Conservation (phyloP, 2,888 invertebrate genomes). For the Acanthopleura granulata region DNA sequence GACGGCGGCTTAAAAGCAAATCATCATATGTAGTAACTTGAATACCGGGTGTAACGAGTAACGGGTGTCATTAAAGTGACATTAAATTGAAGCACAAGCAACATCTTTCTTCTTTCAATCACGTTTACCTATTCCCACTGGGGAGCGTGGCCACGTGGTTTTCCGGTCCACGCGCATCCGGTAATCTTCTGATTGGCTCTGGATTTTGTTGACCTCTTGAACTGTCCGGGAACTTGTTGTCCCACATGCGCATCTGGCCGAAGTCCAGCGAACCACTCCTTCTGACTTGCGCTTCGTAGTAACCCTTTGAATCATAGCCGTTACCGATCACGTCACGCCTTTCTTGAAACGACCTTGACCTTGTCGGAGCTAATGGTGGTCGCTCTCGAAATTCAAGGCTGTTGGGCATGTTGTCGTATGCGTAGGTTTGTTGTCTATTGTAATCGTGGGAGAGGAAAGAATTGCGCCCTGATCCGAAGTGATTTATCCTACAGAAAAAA, state of each 20-base stretch:
- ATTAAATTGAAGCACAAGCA: too few relatives aligned
- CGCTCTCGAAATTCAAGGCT: neutral
- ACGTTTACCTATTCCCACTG: too few relatives aligned
- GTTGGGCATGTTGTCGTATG: neutral
- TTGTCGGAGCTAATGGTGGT: neutral
- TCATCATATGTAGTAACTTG: too few relatives aligned
- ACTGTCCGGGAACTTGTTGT: neutral
- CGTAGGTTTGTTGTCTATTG: too few relatives aligned
- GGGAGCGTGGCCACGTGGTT: too few relatives aligned
- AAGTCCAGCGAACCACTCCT: conserved; percentile 1
- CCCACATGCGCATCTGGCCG: neutral
- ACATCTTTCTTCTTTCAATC: too few relatives aligned
- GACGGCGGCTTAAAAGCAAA: too few relatives aligned
- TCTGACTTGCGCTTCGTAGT: neutral
- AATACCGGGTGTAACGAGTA: too few relatives aligned
- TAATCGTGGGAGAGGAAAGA: neutral
- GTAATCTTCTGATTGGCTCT: too few relatives aligned
- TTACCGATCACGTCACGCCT: neutral
- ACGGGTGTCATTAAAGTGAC: too few relatives aligned
- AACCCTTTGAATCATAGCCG: neutral
- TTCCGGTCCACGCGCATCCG: too few relatives aligned
- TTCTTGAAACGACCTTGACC: neutral
- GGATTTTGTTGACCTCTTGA: too few relatives aligned
- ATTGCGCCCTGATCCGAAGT: neutral
- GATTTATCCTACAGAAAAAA: neutral